Conservation (phyloP, 2,797 vertebrate genomes). For the Muraenolepis orangiensis region DNA sequence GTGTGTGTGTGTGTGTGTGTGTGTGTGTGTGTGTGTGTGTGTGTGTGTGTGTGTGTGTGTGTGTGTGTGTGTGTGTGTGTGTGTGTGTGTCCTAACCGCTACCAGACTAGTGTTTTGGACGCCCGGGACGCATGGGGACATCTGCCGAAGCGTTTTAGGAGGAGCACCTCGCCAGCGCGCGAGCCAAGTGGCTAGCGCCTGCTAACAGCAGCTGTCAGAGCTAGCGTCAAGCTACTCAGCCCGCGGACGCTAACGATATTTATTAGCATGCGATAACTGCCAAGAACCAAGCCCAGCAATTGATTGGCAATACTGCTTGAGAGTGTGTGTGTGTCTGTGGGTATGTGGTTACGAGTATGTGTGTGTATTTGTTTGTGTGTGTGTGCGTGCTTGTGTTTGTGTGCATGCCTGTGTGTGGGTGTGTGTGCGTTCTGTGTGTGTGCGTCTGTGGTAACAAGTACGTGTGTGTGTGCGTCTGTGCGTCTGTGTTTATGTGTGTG, state of each 20-base stretch:
- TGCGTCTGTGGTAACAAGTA: no score
- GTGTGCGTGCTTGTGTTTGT: background rate
- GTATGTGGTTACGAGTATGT: no score
- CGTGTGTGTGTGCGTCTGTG: background rate
- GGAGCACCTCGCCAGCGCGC: slow-evolving; percentile 49
- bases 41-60: background rate
- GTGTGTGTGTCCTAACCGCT: background rate
- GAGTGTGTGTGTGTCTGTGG: background rate
- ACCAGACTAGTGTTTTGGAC: slow-evolving; percentile 62
- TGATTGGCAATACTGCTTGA: background rate
- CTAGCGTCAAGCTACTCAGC: background rate
- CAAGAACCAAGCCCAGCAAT: background rate
- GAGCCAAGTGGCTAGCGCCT: slow-evolving; percentile 22
- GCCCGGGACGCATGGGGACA: slow-evolving; percentile 56
- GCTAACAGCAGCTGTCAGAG: background rate
- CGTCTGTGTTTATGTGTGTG: background rate
- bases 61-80: no score
- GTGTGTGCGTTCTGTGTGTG: background rate
- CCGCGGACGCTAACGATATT: background rate
- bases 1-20: background rate
- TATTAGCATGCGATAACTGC: slow-evolving; percentile 1
- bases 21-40: background rate
- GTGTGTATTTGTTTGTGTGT: background rate
- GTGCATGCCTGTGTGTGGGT: background rate
- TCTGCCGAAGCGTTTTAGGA: slow-evolving; percentile 72